Percentiles rank a stretch among this genome's conserved stretches.
Evolutionary conservation across 2,888 invertebrate species (phyloP).

Genomic region (Pomacea canaliculata): DNA sequence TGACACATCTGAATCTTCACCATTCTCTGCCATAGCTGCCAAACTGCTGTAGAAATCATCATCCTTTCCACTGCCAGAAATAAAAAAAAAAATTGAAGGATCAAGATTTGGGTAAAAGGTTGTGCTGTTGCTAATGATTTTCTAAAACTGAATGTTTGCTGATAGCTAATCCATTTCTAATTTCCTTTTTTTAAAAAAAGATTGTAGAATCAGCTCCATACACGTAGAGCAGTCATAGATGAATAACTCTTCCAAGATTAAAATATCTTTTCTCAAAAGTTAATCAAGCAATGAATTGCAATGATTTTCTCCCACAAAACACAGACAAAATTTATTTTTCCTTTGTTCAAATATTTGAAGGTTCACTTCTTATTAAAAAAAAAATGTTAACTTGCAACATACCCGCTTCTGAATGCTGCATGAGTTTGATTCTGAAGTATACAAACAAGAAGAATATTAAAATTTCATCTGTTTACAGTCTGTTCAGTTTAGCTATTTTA

Average conservation of each 20-base stretch:
- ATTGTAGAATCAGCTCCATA: too few species aligned
- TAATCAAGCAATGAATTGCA: too few species aligned
- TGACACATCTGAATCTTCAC: constrained; percentile 56
- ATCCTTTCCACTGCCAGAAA: constrained; percentile 44
- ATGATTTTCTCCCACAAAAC: too few species aligned
- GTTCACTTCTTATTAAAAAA: neutral
- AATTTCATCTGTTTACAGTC: neutral
- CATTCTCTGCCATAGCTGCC: constrained; percentile 55
- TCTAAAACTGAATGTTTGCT: too few species aligned
- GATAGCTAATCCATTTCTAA: too few species aligned
- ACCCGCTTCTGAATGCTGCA: constrained; percentile 18
- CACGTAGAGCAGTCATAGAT: too few species aligned
- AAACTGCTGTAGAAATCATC: constrained; percentile 62
- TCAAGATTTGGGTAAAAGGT: neutral
- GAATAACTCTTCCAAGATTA: too few species aligned
- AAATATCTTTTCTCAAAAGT: too few species aligned
- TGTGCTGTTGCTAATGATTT: too few species aligned
- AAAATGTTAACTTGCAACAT: neutral
- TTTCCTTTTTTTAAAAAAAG: too few species aligned
- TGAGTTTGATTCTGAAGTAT: constrained; percentile 8
- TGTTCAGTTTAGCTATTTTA: neutral
- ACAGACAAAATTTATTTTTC: too few species aligned
- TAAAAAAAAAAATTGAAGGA: neutral
- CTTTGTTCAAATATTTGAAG: too few species aligned
- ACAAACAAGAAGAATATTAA: neutral